Evolutionary conservation across 2,888 invertebrate species (phyloP), one percentile per base, ranked within the genome.

Genomic region (Pristionchus exspectatus): DNA sequence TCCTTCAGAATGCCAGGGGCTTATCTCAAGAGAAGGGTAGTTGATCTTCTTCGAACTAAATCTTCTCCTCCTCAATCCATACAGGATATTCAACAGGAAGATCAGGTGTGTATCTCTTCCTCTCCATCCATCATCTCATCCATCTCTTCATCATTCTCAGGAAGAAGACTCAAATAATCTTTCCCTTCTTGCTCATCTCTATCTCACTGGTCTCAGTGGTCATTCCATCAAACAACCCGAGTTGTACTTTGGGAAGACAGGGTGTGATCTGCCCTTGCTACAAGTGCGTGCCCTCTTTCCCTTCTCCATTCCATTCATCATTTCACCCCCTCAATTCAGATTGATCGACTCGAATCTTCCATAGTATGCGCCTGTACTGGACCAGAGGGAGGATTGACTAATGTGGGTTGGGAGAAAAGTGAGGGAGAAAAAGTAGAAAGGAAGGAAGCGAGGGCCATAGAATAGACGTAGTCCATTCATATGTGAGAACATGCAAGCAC

Each of bases 381-480:
- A 16, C 98, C 98, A 0, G 97, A 97, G 93, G 97, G 97, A 90
- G 98, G 98, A 1, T 96, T 98, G 7, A 97, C 97, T 0, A 96
- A 97, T 85, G 97, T 97, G 63, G 33, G 90, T 56, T 30, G 63
- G 21, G 10, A 33, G 30, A 54, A 7, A 33, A 66, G 2, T 14
- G 27, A 27, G 27, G 24, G 85, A 59, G 44, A 50, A 50, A 44
- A n/a, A 27, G 14, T n/a, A 33, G 66, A 50, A 50, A 54, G 30
- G 66, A n/a, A 56, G 50, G 59, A 59, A 85, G 59, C 21, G 21
- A 59, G 84, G 38, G 84, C 56, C 84, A 59, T 85, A 33, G 59
- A 56, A 85, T 30, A 59, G 59, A 59, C 50, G 59, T 33, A 85
- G 59, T 59, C 59, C 84, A 59, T 85, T 56, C 59, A 85, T 85